Evolutionary conservation across 2,888 invertebrate species (phyloP), one percentile per base, ranked within the genome.

Genomic region (Leptinotarsa juncta): DNA sequence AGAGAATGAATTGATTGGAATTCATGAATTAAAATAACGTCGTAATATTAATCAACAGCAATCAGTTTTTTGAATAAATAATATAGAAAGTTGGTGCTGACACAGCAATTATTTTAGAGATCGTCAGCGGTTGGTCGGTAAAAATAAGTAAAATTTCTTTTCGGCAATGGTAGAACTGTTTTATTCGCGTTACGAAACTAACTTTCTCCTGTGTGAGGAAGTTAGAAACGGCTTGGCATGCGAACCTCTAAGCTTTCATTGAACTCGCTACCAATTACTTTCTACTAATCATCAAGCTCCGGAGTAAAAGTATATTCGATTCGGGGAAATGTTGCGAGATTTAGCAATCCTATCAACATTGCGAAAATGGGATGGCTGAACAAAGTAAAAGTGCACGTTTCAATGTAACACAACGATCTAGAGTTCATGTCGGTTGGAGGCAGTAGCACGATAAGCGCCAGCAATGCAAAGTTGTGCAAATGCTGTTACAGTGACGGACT

Each of bases 361-460:
- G 79, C 80, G 77, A 76, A 81, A 81, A 79, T 75, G 70, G 73
- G 62, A 80, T 70, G 76, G 79, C 68, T 77, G 79, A 81, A 80
- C 81, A 80, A 80, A 83, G 84, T 84, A 84, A 83, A 83, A 83
- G 84, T 83, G 79, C 62, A 57, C 70, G 70, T 71, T 62, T 65
- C 72, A 16, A 82, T 81, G 81, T 82, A 71, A 82, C 79, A 83
- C 84, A 84, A 83, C 73, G 82, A 83, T 81, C 82, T 81, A 65
- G 79, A 78, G 80, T 82, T 82, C 81, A 79, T 79, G 75, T 73
- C 74, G 85, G 84, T 69, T 83, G 86, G 81, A 83, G 86, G 85
- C 86, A 86, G 87, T 86, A 87, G 86, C 87, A 86, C 83, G 82
- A 83, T 85, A 80, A 82, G 83, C 83, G 83, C 83, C 69, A 57